Evolutionary conservation across 2,113 vertebrate species (phyloP), one percentile per base, ranked within the genome.

Genomic region (Menura novaehollandiae): DNA sequence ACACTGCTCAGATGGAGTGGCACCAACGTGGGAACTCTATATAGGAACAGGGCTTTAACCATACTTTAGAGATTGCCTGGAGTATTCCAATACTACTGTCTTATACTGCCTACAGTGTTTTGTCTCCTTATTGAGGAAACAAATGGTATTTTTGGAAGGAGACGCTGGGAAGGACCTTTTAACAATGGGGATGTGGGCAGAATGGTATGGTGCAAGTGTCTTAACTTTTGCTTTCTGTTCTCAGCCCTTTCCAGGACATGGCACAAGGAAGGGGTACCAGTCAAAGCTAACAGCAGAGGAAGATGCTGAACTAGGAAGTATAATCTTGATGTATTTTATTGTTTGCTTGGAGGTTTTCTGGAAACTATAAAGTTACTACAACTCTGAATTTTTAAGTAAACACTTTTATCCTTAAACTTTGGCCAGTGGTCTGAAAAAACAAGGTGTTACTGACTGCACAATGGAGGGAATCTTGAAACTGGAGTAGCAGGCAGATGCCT

Each of bases 331-430:
- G 6, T 37, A 28, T 72, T 85, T 85, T 55, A 63, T 35, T 81
- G 32, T 74, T 62, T 69, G 37, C 28, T 66, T 60, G 44, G 2
- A 35, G 55, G 27, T 52, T 39, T 51, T 62, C 46, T 77, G 20
- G 26, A 74, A 72, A 44, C 6, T 76, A 69, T 76, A 46, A 75
- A 8, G 15, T 76, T 75, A 20, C 10, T 43, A 20, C 39, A 69
- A 22, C 26, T 78, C 37, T 58, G 35, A 62, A 67, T 93, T 85
- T 85, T 47, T 28, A 62, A 96, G 91, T 91, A 80, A 93, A 91
- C 5, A 4, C 11, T 76, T 69, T 66, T 2, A 41, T 62, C 17
- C 59, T 49, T 73, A 74, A 49, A 52, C 51, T 86, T 58, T 55
- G 51, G 23, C 37, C 26, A 13, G n/a, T 37, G 59, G 6, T 69